A percentile compares a stretch with the other conserved stretches of the same genome.
phyloP scores from a whole-genome alignment of 2,797 vertebrate genomes.

The Poeciliopsis gracilis region DNA sequence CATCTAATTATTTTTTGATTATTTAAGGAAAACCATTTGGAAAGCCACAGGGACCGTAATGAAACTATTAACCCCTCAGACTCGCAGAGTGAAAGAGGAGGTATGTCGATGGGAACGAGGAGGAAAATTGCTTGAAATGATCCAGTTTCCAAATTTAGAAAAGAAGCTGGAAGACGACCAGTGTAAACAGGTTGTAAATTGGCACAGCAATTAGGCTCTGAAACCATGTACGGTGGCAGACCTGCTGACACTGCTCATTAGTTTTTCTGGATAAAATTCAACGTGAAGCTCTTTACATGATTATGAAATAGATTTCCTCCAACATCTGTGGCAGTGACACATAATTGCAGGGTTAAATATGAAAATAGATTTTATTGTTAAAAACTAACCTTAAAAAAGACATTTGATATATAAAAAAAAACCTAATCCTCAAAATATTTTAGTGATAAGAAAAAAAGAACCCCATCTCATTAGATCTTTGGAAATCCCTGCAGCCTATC shows the following conservation, averaged over 20 bases:
- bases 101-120: conserved; percentile 16
- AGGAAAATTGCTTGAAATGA: conserved; percentile 26
- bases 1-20: not conserved
- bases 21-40: conserved; percentile 22
- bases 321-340: not conserved
- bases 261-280: conserved; percentile 10
- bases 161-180: conserved; percentile 3
- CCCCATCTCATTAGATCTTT: conserved; percentile 11
- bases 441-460: conserved; percentile 6
- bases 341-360: not conserved
- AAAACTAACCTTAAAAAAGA: not conserved
- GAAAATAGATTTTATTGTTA: not conserved
- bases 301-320: not conserved
- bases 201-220: conserved; percentile 16
- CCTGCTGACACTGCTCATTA: conserved; percentile 15
- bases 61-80: conserved; percentile 6
- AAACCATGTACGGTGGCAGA: conserved; percentile 4
- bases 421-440: conserved; percentile 13
- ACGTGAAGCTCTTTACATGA: conserved; percentile 1
- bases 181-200: conserved; percentile 20
- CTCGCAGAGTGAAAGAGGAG: conserved; percentile 21
- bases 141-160: conserved; percentile 35
- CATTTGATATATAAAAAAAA: not conserved
- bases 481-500: conserved; percentile 39
- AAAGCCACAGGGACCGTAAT: not conserved